Base-by-base conservation (phyloP, 64 coral and sea anemone genomes). In the Catalaphyllia jardinei region DNA sequence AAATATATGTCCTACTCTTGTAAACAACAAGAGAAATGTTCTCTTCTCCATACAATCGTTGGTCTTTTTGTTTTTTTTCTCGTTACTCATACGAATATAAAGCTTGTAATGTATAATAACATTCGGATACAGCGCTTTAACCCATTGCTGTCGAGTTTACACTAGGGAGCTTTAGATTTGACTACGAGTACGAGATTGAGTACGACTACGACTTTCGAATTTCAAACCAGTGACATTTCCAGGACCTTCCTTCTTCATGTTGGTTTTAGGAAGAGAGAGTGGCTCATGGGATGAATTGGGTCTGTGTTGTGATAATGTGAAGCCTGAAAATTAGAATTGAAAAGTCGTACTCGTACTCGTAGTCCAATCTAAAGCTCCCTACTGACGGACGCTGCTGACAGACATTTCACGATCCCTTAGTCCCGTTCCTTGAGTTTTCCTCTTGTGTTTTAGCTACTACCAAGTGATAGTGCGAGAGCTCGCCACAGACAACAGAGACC, bases 391-490 rank as follows among this genome's bases (percentile, higher is more conserved):
- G 42, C 42, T 46, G 42, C 15, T 28, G 29, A 3, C 29, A 20
- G 14, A 9, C 4, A 57, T 57, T 57, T 57, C 54, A 57, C 54
- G n/a, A 29, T 25, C 1, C 63, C 22, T 2, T 67, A 25, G 38
- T 0, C 18, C 15, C 24, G 5, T 42, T 38, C 31, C 20, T 19
- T 0, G 28, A 24, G 11, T 10, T 69, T 0, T 20, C 29, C 85
- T 63, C 35, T 10, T n/a, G 7, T 11, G n/a, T 38, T 60, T 78
- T 35, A 92, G 90, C 4, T 92, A 78, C 60, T 92, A 92, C 61
- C 90, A 87, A 29, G 83, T 92, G 31, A 87, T 92, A 31, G 90
- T 92, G 39, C 62, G 31, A 19, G 90, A 92, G 62, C 25, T 92
- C 20, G 59, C 84, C 8, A 92, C 82, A 60, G 84, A 96, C 52